Evolutionary conservation across 2,888 invertebrate genomes (phyloP), one percentile per base, ranked within the genome.

Genomic region (Gisinianus flammeolus): DNA sequence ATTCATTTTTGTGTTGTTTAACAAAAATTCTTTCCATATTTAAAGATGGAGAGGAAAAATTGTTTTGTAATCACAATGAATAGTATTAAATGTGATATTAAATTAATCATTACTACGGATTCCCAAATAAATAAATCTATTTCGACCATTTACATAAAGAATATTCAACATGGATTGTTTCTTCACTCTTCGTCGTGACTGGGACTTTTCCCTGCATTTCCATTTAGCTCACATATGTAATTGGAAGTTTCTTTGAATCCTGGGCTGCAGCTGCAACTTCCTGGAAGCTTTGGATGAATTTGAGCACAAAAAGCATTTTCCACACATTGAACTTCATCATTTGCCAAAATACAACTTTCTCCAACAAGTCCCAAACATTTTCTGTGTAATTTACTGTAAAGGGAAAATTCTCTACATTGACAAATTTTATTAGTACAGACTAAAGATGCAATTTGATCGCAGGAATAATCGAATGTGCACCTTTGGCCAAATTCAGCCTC

Each of bases 321-420:
- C 16, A 58, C 30, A 31, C 72, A 72, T 58, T 72, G 56, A 4
- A 28, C 5, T 28, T 64, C 64, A 30, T 12, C 16, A 3, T 6
- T 33, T 4, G 24, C 8, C 24, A 64, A 28, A 33, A 33, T 8
- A 31, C 72, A 72, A 2, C 31, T 26, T 0, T 58, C 56, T 28
- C 72, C 72, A 0, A 58, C 72, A 3, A 72, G 30, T 19, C 72
- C 72, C 10, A 72, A 19, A 24, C 72, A 72, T n/a, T 33, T 72
- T 24, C 72, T 58, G 6, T 58, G 31, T 1, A 28, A 0, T 5
- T 56, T 19, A 58, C 2, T 10, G 62, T 44, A 72, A 0, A n/a
- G 2, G 0, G 72, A 4, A 35, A 58, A 58, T 1, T 12, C 31
- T 10, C 16, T 8, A 56, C 72, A 72, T 10, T 62, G 28, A 30